Percentiles rank a stretch among this genome's conserved stretches.
Evolutionary conservation across 2,888 invertebrate genomes (phyloP).

Genomic region (Stomorhina lunata): DNA sequence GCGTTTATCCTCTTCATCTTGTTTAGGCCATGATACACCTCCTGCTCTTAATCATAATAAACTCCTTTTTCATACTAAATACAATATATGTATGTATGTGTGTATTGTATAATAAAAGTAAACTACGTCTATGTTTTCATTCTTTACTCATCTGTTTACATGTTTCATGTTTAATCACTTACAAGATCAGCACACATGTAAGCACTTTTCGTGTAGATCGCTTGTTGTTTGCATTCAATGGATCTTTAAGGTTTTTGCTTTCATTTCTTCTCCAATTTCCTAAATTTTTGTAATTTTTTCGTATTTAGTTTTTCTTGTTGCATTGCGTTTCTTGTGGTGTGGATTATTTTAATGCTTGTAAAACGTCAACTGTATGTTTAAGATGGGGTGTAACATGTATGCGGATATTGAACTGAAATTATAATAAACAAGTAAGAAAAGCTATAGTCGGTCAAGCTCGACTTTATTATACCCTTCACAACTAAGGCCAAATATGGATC

Average conservation of each 20-base stretch:
- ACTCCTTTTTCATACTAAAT: neutral
- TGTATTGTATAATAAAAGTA: too few relatives aligned
- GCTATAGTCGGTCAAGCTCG: too few relatives aligned
- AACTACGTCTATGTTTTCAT: neutral
- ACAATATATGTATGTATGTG: neutral
- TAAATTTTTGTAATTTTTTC: neutral
- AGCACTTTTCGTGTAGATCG: conserved; percentile 45
- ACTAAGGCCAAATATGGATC: too few relatives aligned
- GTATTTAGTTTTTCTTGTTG: neutral
- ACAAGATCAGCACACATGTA: conserved; percentile 62
- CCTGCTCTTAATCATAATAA: conserved; percentile 17
- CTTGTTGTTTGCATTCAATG: neutral
- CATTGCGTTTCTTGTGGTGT: conserved; percentile 34
- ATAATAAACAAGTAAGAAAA: neutral
- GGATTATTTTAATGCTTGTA: conserved; percentile 61
- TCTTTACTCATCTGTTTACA: conserved; percentile 47
- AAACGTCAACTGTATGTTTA: conserved; percentile 60
- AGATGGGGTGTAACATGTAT: conserved; percentile 55
- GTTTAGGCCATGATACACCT: conserved; percentile 11
- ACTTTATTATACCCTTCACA: too few relatives aligned
- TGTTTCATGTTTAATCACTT: conserved; percentile 58
- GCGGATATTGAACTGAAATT: conserved; percentile 35
- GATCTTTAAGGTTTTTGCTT: neutral
- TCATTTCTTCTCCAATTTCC: neutral
- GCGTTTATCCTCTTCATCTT: conserved; percentile 31